A percentile compares a stretch with the other conserved stretches of the same genome.
phyloP scores from a whole-genome alignment of 2,888 invertebrate genomes.

The Andrena dorsata region DNA sequence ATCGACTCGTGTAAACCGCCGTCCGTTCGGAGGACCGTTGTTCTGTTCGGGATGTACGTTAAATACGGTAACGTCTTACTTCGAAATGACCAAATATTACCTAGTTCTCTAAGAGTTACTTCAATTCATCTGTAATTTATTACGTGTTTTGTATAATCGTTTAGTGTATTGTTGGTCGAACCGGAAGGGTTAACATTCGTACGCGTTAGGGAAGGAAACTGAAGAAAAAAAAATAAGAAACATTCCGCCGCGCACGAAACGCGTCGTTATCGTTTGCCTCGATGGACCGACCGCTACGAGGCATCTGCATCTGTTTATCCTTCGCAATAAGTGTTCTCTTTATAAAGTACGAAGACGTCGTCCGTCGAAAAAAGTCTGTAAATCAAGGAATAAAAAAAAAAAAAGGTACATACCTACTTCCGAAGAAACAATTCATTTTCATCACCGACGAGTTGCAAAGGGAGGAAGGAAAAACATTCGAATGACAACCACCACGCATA shows the following conservation, averaged over 20 bases:
- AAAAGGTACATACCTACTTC: constrained; percentile 55
- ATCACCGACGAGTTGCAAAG: neutral
- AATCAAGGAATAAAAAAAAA: constrained; percentile 56
- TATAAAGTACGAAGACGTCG: constrained; percentile 30
- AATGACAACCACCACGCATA: constrained; percentile 43
- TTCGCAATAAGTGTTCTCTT: constrained; percentile 23
- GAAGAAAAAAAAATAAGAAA: constrained; percentile 9
- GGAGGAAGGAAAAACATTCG: neutral
- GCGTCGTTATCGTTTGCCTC: neutral
- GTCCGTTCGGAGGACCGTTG: neutral
- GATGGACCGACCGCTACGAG: neutral
- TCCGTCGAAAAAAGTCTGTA: constrained; percentile 52
- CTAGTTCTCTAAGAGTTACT: constrained; percentile 76
- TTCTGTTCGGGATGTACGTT: constrained; percentile 31
- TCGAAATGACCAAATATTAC: constrained; percentile 84
- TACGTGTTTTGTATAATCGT: constrained; percentile 73
- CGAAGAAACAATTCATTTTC: constrained; percentile 10
- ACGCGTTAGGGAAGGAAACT: neutral
- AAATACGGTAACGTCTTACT: constrained; percentile 52
- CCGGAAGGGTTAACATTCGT: constrained; percentile 19
- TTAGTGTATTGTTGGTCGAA: constrained; percentile 39
- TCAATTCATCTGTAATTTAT: constrained; percentile 80
- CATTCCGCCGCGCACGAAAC: constrained; percentile 28
- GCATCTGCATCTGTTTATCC: constrained; percentile 2
- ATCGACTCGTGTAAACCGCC: neutral